phyloP scores from a whole-genome alignment of 2,797 vertebrate genomes.

The Amphiprion clarkii region DNA sequence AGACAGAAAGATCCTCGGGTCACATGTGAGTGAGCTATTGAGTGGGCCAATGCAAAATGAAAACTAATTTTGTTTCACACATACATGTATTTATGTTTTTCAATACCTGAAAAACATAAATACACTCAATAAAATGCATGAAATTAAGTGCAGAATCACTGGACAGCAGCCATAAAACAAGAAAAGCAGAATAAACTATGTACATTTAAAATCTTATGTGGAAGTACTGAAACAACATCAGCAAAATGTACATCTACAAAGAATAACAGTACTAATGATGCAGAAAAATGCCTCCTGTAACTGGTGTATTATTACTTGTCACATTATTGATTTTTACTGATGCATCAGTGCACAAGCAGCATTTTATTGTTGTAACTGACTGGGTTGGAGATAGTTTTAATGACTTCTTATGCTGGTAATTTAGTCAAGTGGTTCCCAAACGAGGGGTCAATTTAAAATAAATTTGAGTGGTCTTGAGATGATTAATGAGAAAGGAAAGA shows the following conservation, averaged over 20 bases:
- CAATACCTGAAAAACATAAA: too few relatives aligned
- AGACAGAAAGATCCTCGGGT: slow-evolving; percentile 9
- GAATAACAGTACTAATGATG: too few relatives aligned
- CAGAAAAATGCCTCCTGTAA: not conserved
- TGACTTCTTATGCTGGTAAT: not conserved
- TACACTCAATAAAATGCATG: too few relatives aligned
- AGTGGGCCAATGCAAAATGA: not conserved
- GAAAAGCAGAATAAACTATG: not conserved
- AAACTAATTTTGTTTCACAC: slow-evolving; percentile 13
- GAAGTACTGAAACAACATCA: too few relatives aligned
- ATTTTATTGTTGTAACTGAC: not conserved
- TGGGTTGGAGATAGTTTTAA: not conserved
- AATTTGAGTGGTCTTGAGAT: too few relatives aligned
- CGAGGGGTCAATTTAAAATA: too few relatives aligned
- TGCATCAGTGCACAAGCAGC: not conserved
- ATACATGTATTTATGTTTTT: not conserved
- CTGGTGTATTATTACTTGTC: not conserved
- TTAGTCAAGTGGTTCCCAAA: slow-evolving; percentile 4
- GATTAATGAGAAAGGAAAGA: too few relatives aligned
- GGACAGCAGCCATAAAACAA: not conserved
- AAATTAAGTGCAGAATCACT: too few relatives aligned
- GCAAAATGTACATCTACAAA: too few relatives aligned
- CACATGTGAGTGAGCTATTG: not conserved
- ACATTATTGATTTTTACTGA: not conserved
- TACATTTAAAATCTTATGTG: too few relatives aligned